Evolutionary conservation across 2,888 invertebrate species (phyloP).

Genomic region (Phyllotreta cruciferae): DNA sequence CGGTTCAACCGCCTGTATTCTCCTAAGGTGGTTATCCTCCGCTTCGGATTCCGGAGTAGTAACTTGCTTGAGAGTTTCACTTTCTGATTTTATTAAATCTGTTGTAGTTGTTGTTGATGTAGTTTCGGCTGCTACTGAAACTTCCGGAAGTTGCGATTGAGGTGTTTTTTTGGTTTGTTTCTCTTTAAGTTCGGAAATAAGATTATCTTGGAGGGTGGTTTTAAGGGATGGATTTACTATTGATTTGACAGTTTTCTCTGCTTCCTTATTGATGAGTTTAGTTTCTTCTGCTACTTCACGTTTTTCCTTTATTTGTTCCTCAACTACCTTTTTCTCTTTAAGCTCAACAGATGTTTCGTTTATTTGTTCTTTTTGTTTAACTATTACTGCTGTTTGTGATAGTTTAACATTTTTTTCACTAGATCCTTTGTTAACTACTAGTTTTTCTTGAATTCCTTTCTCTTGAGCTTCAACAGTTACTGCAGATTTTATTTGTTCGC

Average conservation of each 20-base stretch:
- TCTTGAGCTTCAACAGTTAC: background rate
- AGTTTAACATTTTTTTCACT: too few species aligned
- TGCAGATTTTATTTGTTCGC: background rate
- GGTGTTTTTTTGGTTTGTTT: slow-evolving; percentile 27
- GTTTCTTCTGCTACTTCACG: slow-evolving; percentile 29
- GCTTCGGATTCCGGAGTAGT: slow-evolving; percentile 45
- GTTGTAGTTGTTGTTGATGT: slow-evolving; percentile 40
- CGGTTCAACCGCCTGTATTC: slow-evolving; percentile 50
- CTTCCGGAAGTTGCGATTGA: slow-evolving; percentile 24
- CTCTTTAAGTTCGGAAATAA: slow-evolving; percentile 37
- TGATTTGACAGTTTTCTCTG: slow-evolving; percentile 17
- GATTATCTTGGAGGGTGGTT: slow-evolving; percentile 30
- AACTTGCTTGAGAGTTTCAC: slow-evolving; percentile 43
- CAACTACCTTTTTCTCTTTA: background rate
- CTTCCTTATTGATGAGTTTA: slow-evolving; percentile 16
- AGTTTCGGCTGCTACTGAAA: slow-evolving; percentile 32
- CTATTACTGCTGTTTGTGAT: too few species aligned
- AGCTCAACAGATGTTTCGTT: slow-evolving; percentile 4
- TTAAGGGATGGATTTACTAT: slow-evolving; percentile 19
- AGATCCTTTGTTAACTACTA: too few species aligned
- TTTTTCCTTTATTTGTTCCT: slow-evolving; percentile 21
- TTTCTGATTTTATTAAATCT: slow-evolving; percentile 34
- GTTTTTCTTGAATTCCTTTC: too few species aligned
- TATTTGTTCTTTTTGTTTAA: background rate
- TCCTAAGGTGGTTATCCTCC: slow-evolving; percentile 42